Base-by-base conservation (phyloP, 2,888 invertebrate genomes). In the Clitarchus hookeri region DNA sequence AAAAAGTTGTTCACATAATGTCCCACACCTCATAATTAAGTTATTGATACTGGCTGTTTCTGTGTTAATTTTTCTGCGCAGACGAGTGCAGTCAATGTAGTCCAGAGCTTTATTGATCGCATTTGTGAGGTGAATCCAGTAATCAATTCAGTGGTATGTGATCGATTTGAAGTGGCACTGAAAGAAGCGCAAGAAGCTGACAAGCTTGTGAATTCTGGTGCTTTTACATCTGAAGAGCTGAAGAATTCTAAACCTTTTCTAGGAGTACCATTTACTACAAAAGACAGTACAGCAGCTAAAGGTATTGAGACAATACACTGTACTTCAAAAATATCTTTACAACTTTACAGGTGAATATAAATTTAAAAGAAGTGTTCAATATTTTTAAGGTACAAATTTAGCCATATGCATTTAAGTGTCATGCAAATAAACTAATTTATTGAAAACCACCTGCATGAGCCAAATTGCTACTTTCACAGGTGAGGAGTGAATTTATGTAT, bases 241-340 rank as follows among this genome's bases (percentile, higher is more conserved):
- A 92, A 93, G 84, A 91, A 89, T 36, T 90, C 93, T 26, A 95
- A 95, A 91, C 97, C 98, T 6, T 96, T 98, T 90, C 92, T 98
- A 85, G 97, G 98, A 12, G 96, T 99, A 11, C 98, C 99, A 0
- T 97, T 98, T 91, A 97, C 98, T 11, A 95, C 96, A 0, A 99
- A 99, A 91, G 98, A 98, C 91, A 96, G 96, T 86, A 96, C 97
- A 87, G 94, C 95, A 12, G 96, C 96, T 0, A 92, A 94, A 90
- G 98, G 97, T 90, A 92, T 84, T 36, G 1, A 36, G 36, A 36
- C n/a, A n/a, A n/a, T n/a, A n/a, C n/a, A n/a, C n/a, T n/a, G n/a
- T n/a, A n/a, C n/a, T n/a, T n/a, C n/a, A n/a, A n/a, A n/a, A n/a
- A n/a, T n/a, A n/a, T n/a, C n/a, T n/a, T n/a, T n/a, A n/a, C n/a